Evolutionary conservation across 2,797 vertebrate species (phyloP), one percentile per base, ranked within the genome.

Genomic region (Astyanax mexicanus): DNA sequence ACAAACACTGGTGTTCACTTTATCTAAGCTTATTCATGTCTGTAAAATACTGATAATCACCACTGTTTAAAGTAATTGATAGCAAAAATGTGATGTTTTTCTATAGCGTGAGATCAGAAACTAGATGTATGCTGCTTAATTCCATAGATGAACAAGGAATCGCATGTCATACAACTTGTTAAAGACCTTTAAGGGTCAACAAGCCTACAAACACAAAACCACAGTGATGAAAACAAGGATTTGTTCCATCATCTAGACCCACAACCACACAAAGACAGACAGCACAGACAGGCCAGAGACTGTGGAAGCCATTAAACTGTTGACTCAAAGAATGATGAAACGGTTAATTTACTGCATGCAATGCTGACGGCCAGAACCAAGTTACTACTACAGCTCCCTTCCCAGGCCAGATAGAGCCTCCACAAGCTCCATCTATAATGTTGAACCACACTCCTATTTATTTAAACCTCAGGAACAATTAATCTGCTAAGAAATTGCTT

Each of bases 241-340:
- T 19, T 44, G 40, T 25, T 72, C 38, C 15, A 71, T 61, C 49
- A 40, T 11, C 52, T 38, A 57, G n/a, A 45, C 15, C 37, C n/a
- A 11, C 60, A 62, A 17, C n/a, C n/a, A 42, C 57, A 60, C 45
- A n/a, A n/a, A n/a, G n/a, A 27, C 37, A 19, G 6, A 25, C 29
- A 61, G 10, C 19, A 23, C 62, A 27, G 10, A 65, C 4, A 15
- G 25, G 13, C 2, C 38, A 3, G 62, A 44, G 23, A 45, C 40
- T 47, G n/a, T 45, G 8, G 42, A 66, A 66, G 17, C 23, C 37
- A 38, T 64, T 64, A 21, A 32, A 65, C 4, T 4, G 44, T 42
- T 49, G 42, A 73, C 15, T 32, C 51, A 73, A 55, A 67, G 10
- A 55, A 60, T 69, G 68, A 75, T 75, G 49, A 65, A 75, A 79